A percentile compares a stretch with the other conserved stretches of the same genome.
phyloP scores from a whole-genome alignment of 2,888 invertebrate genomes.

The Caenorhabditis parvicauda region DNA sequence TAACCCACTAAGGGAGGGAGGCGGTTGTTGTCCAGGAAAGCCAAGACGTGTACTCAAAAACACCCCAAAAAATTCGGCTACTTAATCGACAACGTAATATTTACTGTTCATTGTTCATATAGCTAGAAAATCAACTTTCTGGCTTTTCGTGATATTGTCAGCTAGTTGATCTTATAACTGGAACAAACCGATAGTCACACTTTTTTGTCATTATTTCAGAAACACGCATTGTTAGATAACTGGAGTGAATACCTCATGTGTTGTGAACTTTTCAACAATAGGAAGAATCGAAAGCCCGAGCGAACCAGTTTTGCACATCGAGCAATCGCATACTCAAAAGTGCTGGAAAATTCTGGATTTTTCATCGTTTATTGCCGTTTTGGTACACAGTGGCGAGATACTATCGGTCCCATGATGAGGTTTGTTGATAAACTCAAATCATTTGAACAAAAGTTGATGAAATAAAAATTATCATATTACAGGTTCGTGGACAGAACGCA shows the following conservation, averaged over 20 bases:
- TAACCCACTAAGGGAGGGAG: no score
- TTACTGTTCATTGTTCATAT: background rate
- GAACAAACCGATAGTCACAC: conserved; percentile 3
- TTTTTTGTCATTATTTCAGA: conserved; percentile 11
- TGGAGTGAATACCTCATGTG: conserved; percentile 10
- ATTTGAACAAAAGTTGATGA: conserved; percentile 18
- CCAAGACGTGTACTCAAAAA: no score
- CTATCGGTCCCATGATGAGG: conserved; percentile 23
- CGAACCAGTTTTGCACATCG: conserved; percentile 17
- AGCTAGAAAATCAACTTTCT: background rate
- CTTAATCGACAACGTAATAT: no score
- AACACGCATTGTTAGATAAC: conserved; percentile 9
- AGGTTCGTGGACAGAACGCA: conserved; percentile 16
- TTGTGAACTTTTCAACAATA: conserved; percentile 9
- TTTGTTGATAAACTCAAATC: conserved; percentile 17
- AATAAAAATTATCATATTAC: conserved; percentile 22
- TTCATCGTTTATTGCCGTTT: conserved; percentile 12
- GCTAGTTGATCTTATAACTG: conserved; percentile 4
- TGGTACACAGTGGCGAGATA: conserved; percentile 10
- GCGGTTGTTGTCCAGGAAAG: no score
- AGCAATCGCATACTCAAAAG: conserved; percentile 18
- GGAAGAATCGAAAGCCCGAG: conserved; percentile 7
- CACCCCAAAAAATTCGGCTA: no score
- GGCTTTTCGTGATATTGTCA: conserved; percentile 6
- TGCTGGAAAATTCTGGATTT: conserved; percentile 22